phyloP scores from a whole-genome alignment of 2,797 vertebrate genomes.

The Thunnus albacares region DNA sequence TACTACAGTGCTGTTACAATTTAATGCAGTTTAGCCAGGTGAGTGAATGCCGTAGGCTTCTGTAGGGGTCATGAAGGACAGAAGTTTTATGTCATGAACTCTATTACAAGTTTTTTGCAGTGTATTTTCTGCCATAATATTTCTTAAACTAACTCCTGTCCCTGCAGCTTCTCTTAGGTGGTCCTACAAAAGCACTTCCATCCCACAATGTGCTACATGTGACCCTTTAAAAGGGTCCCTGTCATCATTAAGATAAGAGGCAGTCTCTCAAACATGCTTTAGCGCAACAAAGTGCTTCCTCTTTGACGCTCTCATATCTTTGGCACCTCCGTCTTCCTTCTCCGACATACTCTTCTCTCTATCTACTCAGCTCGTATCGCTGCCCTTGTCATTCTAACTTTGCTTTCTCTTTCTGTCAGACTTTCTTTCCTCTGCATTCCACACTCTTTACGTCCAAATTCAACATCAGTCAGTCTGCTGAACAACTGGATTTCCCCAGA shows the following conservation, averaged over 20 bases:
- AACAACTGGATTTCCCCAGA: slow-evolving; percentile 8
- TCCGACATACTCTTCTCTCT: slow-evolving; percentile 54
- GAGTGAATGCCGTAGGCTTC: not conserved
- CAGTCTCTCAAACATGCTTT: slow-evolving; percentile 82
- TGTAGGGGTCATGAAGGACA: not conserved
- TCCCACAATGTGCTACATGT: slow-evolving; percentile 64
- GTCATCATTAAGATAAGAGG: slow-evolving; percentile 88
- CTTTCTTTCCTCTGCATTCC: slow-evolving; percentile 45
- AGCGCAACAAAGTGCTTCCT: slow-evolving; percentile 86
- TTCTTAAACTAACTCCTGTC: slow-evolving; percentile 30
- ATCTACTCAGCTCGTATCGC: slow-evolving; percentile 67
- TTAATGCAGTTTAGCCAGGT: not conserved
- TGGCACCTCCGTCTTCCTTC: slow-evolving; percentile 70
- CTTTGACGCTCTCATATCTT: slow-evolving; percentile 82
- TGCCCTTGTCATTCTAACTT: slow-evolving; percentile 52
- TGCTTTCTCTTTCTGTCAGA: slow-evolving; percentile 37
- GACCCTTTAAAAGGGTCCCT: slow-evolving; percentile 86
- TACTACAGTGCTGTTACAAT: not conserved
- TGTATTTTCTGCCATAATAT: slow-evolving; percentile 6
- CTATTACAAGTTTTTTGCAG: slow-evolving; percentile 5
- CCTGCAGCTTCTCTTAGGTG: slow-evolving; percentile 41
- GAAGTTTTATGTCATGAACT: not conserved
- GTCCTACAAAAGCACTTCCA: slow-evolving; percentile 62
- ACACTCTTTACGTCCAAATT: slow-evolving; percentile 36
- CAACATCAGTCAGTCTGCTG: slow-evolving; percentile 17